Percentiles rank a stretch among this genome's conserved stretches.
These are phyloP conservation scores for Electrophaes corylata DNA, from an alignment of 2,888 invertebrate species.

Conservation along the genomic window DNA sequence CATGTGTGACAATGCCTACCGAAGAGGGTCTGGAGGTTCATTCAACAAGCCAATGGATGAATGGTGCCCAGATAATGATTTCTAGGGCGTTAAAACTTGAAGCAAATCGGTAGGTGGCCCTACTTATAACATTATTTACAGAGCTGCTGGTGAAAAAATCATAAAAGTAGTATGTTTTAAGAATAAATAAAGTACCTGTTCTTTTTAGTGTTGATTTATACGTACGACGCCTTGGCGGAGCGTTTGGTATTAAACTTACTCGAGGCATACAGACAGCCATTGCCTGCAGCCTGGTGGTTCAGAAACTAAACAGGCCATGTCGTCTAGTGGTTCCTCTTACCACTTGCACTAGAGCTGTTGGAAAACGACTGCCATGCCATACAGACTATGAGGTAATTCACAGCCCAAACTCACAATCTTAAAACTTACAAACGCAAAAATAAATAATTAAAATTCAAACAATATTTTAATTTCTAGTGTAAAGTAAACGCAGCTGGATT, in stretches of 20 bases:
- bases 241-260: constrained; percentile 89
- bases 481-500: constrained; percentile 65
- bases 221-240: constrained; percentile 63
- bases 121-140: no score
- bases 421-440: constrained; percentile 50
- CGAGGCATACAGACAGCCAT: constrained; percentile 79
- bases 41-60: constrained; percentile 85
- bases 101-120: constrained; percentile 47
- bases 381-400: constrained; percentile 83
- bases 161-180: no score
- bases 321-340: constrained; percentile 86
- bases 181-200: no score
- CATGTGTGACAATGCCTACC: constrained; percentile 85
- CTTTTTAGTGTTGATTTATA: constrained; percentile 86
- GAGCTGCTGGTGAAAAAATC: no score
- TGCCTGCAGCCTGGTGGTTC: constrained; percentile 77
- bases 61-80: constrained; percentile 80
- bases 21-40: constrained; percentile 89
- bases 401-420: no score
- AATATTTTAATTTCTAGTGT: constrained; percentile 1
- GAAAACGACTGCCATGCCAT: constrained; percentile 79
- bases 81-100: constrained; percentile 81
- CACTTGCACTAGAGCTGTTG: constrained; percentile 84
- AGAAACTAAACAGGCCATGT: constrained; percentile 85
- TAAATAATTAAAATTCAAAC: not conserved